Conservation (phyloP, 2,113 vertebrate genomes). For the Australoheros scitulus region DNA sequence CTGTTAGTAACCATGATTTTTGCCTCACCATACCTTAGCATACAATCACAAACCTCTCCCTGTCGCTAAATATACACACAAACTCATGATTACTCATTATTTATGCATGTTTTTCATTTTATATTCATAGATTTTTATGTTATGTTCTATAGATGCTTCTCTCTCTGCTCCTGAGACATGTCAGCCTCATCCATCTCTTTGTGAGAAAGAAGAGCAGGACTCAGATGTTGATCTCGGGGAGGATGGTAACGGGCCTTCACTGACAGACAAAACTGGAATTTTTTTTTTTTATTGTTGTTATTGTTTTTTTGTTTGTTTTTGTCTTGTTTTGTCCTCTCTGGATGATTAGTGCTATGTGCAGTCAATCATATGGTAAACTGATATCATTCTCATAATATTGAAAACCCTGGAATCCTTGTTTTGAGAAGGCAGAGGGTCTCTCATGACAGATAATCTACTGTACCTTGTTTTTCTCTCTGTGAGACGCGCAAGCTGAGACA, state of each 20-base stretch:
- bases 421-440: neutral
- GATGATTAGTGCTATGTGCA: neutral
- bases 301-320: too few species aligned
- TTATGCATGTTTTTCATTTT: neutral
- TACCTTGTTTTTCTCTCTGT: neutral
- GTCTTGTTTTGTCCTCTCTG: neutral
- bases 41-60: neutral
- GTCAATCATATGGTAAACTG: neutral
- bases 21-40: neutral
- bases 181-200: too few species aligned
- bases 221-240: neutral
- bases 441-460: neutral
- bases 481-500: neutral
- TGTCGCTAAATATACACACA: neutral
- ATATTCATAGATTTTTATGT: neutral
- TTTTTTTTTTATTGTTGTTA: neutral
- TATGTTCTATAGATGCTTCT: neutral
- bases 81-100: neutral
- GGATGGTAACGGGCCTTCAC: neutral
- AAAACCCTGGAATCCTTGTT: neutral
- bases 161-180: too few species aligned
- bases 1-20: neutral
- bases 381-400: neutral
- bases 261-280: neutral
- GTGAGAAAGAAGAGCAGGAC: too few species aligned